phyloP scores from a whole-genome alignment of 2,113 vertebrate species.

The Hypanus sabinus region DNA sequence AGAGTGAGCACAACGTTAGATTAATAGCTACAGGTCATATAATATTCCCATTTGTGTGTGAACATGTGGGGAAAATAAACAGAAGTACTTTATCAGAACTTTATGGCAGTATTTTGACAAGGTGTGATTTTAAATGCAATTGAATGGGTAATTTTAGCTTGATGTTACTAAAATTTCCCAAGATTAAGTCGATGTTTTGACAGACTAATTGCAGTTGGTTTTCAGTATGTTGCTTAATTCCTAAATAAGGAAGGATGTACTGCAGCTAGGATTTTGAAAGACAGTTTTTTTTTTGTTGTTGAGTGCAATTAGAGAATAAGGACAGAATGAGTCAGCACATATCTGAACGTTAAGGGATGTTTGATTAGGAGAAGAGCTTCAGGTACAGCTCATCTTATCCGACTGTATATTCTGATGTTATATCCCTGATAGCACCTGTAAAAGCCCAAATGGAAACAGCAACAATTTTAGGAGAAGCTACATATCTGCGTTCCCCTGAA shows the following conservation, averaged over 20 bases:
- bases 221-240: not conserved
- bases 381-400: not conserved
- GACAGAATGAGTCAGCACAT: not conserved
- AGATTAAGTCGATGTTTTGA: not conserved
- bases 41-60: slow-evolving; percentile 2
- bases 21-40: not conserved
- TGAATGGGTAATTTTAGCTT: not conserved
- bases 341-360: not conserved
- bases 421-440: not conserved
- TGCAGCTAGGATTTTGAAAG: not conserved
- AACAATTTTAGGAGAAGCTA: not conserved
- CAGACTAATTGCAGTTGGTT: not conserved
- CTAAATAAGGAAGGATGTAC: not conserved
- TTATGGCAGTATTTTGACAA: slow-evolving; percentile 17
- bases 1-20: not conserved
- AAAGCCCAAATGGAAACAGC: not conserved
- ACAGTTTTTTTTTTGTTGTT: slow-evolving; percentile 4
- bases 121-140: not conserved
- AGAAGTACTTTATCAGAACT: not conserved
- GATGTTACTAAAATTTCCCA: not conserved
- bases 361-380: not conserved
- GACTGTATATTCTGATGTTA: not conserved
- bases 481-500: not conserved
- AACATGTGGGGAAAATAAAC: not conserved
- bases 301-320: not conserved